Evolutionary conservation across 2,113 vertebrate species (phyloP).

Genomic region (Anhinga anhinga): DNA sequence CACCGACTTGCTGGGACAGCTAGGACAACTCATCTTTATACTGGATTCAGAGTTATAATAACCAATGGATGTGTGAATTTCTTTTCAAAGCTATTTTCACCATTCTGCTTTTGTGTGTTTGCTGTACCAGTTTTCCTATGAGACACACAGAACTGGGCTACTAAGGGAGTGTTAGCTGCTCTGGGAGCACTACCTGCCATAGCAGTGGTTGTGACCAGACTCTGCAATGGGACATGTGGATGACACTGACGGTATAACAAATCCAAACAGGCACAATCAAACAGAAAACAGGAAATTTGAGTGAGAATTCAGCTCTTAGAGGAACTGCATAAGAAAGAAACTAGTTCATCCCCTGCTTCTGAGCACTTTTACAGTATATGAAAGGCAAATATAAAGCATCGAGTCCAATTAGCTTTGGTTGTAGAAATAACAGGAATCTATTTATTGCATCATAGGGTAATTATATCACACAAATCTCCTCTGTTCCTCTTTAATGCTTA

Average conservation of each 20-base stretch:
- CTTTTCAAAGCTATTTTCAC: not conserved
- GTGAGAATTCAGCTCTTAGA: not conserved
- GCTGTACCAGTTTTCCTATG: not conserved
- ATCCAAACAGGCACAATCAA: not conserved
- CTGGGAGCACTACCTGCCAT: not conserved
- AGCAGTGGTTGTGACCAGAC: not conserved
- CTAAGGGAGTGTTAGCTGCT: not conserved
- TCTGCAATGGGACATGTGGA: not conserved
- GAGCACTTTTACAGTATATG: not conserved
- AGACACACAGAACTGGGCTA: not conserved
- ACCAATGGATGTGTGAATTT: fast-evolving
- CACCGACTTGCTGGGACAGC: not conserved
- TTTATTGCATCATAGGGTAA: not conserved
- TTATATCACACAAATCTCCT: not conserved
- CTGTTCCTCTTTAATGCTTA: not conserved
- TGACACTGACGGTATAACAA: not conserved
- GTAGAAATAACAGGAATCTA: not conserved
- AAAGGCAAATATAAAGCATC: not conserved
- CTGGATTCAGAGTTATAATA: not conserved
- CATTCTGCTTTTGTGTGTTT: not conserved
- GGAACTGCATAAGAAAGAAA: not conserved
- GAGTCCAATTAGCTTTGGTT: not conserved
- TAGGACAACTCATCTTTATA: not conserved
- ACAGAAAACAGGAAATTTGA: not conserved
- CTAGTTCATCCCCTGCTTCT: not conserved